phyloP scores from a whole-genome alignment of 2,797 vertebrate genomes.

The Microhierax caerulescens region DNA sequence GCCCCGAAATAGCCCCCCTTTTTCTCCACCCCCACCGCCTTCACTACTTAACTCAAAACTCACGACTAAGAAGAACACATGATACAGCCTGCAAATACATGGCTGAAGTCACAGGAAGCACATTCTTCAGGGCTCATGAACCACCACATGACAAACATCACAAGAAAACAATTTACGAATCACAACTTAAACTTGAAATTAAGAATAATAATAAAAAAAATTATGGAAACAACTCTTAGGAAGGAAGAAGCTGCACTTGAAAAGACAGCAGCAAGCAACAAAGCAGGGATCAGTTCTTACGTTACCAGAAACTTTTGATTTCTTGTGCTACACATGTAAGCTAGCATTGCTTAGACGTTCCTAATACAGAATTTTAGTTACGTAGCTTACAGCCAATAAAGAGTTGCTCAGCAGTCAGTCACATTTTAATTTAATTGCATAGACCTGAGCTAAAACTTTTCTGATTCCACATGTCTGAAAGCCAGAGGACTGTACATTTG shows the following conservation, averaged over 20 bases:
- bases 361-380: neutral
- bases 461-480: neutral
- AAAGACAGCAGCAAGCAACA: neutral
- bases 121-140: constrained; percentile 50
- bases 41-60: neutral
- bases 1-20: neutral
- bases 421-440: neutral
- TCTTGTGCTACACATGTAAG: neutral
- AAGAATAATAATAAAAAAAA: neutral
- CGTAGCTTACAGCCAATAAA: neutral
- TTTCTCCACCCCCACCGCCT: neutral
- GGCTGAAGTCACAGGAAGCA: constrained; percentile 28
- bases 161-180: constrained; percentile 33
- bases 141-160: constrained; percentile 59
- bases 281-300: neutral
- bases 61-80: constrained; percentile 6
- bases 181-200: constrained; percentile 22
- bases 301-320: neutral
- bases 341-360: neutral
- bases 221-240: neutral
- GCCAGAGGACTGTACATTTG: neutral
- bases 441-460: neutral
- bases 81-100: constrained; percentile 12
- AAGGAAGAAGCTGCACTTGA: neutral
- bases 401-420: neutral